These are phyloP conservation scores for Eupithecia subfuscata DNA, from an alignment of 2,888 invertebrate species.

Conservation along the genomic window DNA sequence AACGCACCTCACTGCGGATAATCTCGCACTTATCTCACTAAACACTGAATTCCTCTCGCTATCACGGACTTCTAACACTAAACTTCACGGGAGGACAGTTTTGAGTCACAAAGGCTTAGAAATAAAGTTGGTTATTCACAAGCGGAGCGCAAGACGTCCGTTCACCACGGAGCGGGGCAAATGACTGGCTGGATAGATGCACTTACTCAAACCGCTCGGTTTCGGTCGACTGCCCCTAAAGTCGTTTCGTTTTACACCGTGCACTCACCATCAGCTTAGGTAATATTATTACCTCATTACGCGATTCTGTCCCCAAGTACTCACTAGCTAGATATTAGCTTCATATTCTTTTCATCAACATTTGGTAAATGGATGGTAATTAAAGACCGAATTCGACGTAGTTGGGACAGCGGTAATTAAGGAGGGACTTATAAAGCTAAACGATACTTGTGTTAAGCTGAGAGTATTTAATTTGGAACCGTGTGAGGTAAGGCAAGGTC, in stretches of 20 bases:
- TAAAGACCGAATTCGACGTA: conserved; percentile 29
- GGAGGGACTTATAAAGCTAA: conserved; percentile 22
- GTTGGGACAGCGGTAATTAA: conserved; percentile 34
- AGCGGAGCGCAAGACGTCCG: conserved; percentile 55
- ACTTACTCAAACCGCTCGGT: conserved; percentile 43
- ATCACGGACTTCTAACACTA: conserved; percentile 53
- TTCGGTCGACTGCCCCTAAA: conserved; percentile 47
- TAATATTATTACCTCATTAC: conserved; percentile 41
- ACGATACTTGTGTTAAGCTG: conserved; percentile 15
- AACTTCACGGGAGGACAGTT: conserved; percentile 39
- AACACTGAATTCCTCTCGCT: conserved; percentile 44
- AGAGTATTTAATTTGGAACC: conserved; percentile 12
- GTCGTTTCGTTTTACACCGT: conserved; percentile 38
- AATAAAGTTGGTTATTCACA: conserved; percentile 33
- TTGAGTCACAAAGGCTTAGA: conserved; percentile 38
- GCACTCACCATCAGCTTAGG: conserved; percentile 58
- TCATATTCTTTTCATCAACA: conserved; percentile 21
- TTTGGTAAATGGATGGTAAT: conserved; percentile 30
- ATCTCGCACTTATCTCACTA: conserved; percentile 51
- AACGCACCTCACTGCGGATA: conserved; percentile 39
- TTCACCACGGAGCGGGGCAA: conserved; percentile 61
- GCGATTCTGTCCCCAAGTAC: conserved; percentile 34
- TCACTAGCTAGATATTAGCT: conserved; percentile 33
- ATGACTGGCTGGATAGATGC: conserved; percentile 55
- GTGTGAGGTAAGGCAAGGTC: conserved; percentile 6